Conservation (phyloP, 1,140 invertebrate genomes). For the Bombus confusus region DNA sequence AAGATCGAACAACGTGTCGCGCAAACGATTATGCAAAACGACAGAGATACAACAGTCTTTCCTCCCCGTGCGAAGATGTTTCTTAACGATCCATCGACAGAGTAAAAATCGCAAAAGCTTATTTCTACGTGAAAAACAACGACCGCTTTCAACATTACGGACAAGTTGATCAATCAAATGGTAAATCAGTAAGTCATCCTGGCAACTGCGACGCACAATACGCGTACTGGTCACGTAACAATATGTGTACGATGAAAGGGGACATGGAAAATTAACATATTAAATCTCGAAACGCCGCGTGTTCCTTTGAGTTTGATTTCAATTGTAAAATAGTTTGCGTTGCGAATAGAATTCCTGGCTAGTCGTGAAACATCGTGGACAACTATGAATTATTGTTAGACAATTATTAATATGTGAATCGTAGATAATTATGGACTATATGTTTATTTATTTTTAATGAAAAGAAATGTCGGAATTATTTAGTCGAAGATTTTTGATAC, state of each 20-base stretch:
- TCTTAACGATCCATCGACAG: neutral
- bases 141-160: neutral
- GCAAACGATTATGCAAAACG: neutral
- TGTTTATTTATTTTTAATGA: no score
- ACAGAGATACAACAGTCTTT: neutral
- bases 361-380: neutral
- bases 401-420: no score
- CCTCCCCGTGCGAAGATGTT: neutral
- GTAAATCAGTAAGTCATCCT: slow-evolving; percentile 5
- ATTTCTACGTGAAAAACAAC: neutral
- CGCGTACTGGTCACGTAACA: slow-evolving; percentile 12
- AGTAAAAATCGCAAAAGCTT: neutral
- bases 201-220: neutral
- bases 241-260: neutral
- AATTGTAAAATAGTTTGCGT: neutral
- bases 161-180: slow-evolving; percentile 2
- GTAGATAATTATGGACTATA: no score
- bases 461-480: no score
- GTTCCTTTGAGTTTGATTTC: neutral
- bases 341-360: neutral
- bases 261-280: neutral
- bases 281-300: neutral
- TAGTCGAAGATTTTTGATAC: no score
- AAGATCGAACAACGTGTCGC: no score
- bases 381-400: neutral